These are phyloP conservation scores for Leguminivora glycinivorella DNA, from an alignment of 1,140 invertebrate genomes.

Conservation along the genomic window DNA sequence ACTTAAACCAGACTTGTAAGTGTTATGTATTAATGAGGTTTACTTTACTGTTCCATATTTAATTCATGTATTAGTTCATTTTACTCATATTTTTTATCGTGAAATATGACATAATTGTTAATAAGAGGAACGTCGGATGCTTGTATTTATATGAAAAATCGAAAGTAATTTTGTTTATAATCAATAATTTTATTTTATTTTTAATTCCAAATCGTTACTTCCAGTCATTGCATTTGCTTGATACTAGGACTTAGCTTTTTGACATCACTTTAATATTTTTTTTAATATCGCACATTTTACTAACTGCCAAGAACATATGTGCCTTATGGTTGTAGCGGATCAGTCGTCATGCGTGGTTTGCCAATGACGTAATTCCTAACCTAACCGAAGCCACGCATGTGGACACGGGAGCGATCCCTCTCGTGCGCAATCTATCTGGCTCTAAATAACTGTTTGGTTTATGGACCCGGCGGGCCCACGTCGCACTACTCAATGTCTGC, in stretches of 20 bases:
- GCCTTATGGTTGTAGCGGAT: background rate
- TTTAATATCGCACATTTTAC: background rate
- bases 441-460: conserved; percentile 19
- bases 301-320: background rate
- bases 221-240: too few species aligned
- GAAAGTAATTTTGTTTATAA: too few species aligned
- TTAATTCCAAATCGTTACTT: too few species aligned
- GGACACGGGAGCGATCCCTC: conserved; percentile 20
- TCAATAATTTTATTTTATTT: too few species aligned
- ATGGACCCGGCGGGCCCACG: conserved; percentile 1
- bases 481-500: background rate
- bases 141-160: too few species aligned
- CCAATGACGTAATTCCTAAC: conserved; percentile 28
- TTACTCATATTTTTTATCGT: too few species aligned
- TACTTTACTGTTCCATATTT: background rate
- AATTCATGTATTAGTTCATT: too few species aligned
- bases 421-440: conserved; percentile 21
- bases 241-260: too few species aligned
- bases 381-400: conserved; percentile 9
- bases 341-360: background rate
- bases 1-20: background rate
- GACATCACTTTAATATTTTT: background rate
- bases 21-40: background rate
- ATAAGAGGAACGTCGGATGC: too few species aligned
- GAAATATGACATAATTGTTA: too few species aligned